A percentile compares a stretch with the other conserved stretches of the same genome.
These are phyloP conservation scores for Azorinus chamasolen DNA, from an alignment of 2,888 invertebrate genomes.

Conservation along the genomic window DNA sequence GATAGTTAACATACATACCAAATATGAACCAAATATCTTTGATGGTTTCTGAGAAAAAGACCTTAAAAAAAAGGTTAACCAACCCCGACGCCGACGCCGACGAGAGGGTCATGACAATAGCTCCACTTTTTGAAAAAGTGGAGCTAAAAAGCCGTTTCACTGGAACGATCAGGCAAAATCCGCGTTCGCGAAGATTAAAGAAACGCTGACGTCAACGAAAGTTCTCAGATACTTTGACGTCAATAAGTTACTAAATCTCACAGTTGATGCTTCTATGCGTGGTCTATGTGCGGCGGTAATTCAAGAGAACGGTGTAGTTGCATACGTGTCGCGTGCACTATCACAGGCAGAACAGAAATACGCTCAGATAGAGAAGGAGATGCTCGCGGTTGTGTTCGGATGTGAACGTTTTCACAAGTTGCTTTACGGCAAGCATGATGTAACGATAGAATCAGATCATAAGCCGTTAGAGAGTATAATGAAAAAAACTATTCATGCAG, in stretches of 20 bases:
- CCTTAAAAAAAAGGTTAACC: no score
- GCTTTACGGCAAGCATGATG: slow-evolving; percentile 43
- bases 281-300: slow-evolving; percentile 41
- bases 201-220: slow-evolving; percentile 21
- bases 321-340: no score
- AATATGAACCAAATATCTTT: no score
- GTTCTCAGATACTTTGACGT: background rate
- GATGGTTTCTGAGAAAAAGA: no score
- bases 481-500: slow-evolving; percentile 15
- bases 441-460: slow-evolving; percentile 43
- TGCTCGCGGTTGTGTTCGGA: slow-evolving; percentile 50
- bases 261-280: slow-evolving; percentile 39
- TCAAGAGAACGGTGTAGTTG: no score
- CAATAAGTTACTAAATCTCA: slow-evolving; percentile 21
- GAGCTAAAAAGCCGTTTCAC: no score
- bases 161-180: slow-evolving; percentile 8
- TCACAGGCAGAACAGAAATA: slow-evolving; percentile 53
- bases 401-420: slow-evolving; percentile 52
- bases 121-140: no score
- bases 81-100: no score
- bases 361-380: slow-evolving; percentile 61
- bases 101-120: no score
- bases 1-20: no score
- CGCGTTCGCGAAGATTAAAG: slow-evolving; percentile 60
- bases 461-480: slow-evolving; percentile 31